Conservation (phyloP, 1,140 invertebrate genomes). For the Solen grandis region DNA sequence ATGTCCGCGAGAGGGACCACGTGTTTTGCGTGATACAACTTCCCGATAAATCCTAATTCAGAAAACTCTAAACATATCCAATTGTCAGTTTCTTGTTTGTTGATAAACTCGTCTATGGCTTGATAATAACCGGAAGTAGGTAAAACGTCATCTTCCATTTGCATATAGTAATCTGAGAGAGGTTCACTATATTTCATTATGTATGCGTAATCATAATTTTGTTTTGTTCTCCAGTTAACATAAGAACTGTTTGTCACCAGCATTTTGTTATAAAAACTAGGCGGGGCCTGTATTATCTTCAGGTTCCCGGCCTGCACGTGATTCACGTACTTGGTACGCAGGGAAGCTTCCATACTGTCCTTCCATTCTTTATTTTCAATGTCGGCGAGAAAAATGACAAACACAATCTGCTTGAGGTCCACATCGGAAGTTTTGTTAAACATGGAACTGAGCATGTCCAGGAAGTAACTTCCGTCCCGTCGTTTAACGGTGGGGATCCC, state of each 20-base stretch:
- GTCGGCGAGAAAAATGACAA: constrained; percentile 63
- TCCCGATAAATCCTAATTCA: constrained; percentile 77
- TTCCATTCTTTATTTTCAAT: constrained; percentile 59
- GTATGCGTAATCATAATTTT: constrained; percentile 76
- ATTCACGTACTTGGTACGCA: constrained; percentile 55
- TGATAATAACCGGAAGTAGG: constrained; percentile 67
- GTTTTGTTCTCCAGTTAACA: constrained; percentile 77
- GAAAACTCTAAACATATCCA: constrained; percentile 78
- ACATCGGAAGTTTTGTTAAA: constrained; percentile 51
- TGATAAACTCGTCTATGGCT: constrained; percentile 71
- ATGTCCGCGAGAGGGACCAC: constrained; percentile 73
- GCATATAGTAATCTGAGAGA: constrained; percentile 75
- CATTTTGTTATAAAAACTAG: constrained; percentile 71
- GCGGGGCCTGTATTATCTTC: constrained; percentile 73
- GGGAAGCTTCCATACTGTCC: constrained; percentile 39
- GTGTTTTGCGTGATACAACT: constrained; percentile 75
- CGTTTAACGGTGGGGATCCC: constrained; percentile 60
- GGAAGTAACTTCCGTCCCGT: constrained; percentile 49
- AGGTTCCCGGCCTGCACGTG: constrained; percentile 69
- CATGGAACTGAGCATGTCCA: constrained; percentile 49
- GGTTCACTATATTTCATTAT: constrained; percentile 72
- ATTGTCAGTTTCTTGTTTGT: constrained; percentile 52
- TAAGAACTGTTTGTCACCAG: constrained; percentile 34
- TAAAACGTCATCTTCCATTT: constrained; percentile 78
- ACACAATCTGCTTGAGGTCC: constrained; percentile 41